A percentile compares a stretch with the other conserved stretches of the same genome.
These are phyloP conservation scores for Orcinus orca DNA, from an alignment of 2,113 vertebrate genomes.

Conservation along the genomic window DNA sequence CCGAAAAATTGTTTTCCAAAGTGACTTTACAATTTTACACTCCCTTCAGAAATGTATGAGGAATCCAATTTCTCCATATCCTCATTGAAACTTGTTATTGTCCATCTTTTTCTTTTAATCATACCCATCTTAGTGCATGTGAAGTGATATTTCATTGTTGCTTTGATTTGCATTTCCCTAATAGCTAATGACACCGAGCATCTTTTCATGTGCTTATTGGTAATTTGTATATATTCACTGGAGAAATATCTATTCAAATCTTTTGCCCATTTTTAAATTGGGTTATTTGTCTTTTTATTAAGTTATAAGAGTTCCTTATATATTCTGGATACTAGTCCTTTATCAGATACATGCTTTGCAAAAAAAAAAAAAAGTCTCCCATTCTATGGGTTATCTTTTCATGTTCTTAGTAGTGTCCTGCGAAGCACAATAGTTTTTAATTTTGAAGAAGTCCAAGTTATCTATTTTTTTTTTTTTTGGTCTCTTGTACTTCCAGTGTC, in stretches of 20 bases:
- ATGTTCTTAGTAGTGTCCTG: background rate
- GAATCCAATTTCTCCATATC: background rate
- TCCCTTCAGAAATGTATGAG: background rate
- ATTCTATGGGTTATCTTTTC: background rate
- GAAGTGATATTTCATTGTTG: background rate
- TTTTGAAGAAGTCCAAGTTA: background rate
- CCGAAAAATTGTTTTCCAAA: background rate
- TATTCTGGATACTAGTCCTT: background rate
- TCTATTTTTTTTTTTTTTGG: background rate
- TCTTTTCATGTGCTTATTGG: background rate
- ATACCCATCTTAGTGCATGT: background rate
- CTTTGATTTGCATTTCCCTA: background rate
- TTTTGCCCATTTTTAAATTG: background rate
- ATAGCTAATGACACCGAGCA: background rate
- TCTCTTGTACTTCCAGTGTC: background rate
- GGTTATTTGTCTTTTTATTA: background rate
- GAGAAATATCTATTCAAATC: background rate
- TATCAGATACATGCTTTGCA: background rate
- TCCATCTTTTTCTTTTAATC: background rate
- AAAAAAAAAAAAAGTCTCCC: background rate
- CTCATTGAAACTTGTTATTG: background rate
- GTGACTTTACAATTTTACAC: background rate
- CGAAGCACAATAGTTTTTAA: background rate
- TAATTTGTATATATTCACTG: background rate
- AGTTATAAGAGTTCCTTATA: background rate